phyloP scores from a whole-genome alignment of 2,797 vertebrate species.

The Enteromius fasciolatus region DNA sequence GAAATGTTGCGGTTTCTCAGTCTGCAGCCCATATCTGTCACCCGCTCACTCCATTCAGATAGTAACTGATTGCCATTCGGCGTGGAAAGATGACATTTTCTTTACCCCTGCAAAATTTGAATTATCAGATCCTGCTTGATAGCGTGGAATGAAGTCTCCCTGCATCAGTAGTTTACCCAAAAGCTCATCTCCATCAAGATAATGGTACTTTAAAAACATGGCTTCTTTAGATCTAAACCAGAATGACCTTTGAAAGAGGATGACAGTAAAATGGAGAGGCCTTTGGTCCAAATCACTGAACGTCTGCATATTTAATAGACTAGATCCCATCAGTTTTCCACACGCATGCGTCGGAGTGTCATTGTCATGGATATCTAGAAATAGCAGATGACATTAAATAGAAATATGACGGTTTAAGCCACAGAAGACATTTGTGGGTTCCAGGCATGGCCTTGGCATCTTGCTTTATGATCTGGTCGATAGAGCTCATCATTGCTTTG shows the following conservation, averaged over 20 bases:
- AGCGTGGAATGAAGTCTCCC: slow-evolving; percentile 50
- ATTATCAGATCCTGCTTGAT: slow-evolving; percentile 54
- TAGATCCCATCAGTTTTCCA: slow-evolving; percentile 27
- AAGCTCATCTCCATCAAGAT: slow-evolving; percentile 55
- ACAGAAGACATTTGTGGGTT: slow-evolving; percentile 42
- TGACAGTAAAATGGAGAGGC: slow-evolving; percentile 38
- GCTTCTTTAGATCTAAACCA: slow-evolving; percentile 49
- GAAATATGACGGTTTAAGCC: slow-evolving; percentile 43
- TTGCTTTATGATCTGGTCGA: slow-evolving; percentile 44
- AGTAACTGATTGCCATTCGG: slow-evolving; percentile 48
- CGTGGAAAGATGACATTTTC: slow-evolving; percentile 52
- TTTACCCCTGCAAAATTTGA: slow-evolving; percentile 42
- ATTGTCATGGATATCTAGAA: slow-evolving; percentile 23
- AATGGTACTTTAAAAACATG: slow-evolving; percentile 50
- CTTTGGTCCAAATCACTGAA: slow-evolving; percentile 44
- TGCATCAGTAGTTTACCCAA: slow-evolving; percentile 50
- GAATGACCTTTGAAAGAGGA: slow-evolving; percentile 48
- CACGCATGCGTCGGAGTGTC: slow-evolving; percentile 2
- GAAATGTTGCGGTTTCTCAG: slow-evolving; percentile 48
- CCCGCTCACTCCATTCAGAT: not conserved
- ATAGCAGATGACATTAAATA: slow-evolving; percentile 30
- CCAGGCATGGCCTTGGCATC: slow-evolving; percentile 35
- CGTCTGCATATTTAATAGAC: slow-evolving; percentile 44
- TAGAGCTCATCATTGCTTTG: slow-evolving; percentile 36
- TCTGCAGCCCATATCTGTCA: slow-evolving; percentile 5